Percentiles rank a stretch among this genome's conserved stretches.
Conservation (phyloP, 2,888 invertebrate genomes). For the Halictus ligatus region DNA sequence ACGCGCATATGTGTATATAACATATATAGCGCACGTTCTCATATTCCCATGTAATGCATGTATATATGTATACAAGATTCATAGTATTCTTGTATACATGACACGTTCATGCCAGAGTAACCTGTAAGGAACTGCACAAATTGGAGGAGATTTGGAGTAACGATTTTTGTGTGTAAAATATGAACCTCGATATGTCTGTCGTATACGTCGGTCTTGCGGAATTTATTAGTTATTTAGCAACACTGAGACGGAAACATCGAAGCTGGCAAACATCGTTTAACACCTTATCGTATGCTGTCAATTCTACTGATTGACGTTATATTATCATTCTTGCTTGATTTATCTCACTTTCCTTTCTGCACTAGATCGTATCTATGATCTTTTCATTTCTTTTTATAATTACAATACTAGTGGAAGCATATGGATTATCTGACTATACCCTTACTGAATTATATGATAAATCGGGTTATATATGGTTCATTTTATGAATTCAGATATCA, state of each 20-base stretch:
- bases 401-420: no score
- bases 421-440: no score
- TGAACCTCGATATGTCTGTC: conserved; percentile 19
- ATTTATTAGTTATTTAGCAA: not conserved
- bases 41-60: conserved; percentile 20
- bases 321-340: not conserved
- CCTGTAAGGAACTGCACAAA: conserved; percentile 28
- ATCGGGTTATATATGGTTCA: no score
- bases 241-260: not conserved
- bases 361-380: not conserved
- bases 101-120: conserved; percentile 18
- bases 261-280: not conserved
- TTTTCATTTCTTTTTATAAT: not conserved
- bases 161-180: conserved; percentile 23
- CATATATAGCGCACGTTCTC: conserved; percentile 19
- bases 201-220: not conserved
- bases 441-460: no score
- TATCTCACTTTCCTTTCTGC: no score
- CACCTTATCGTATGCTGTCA: not conserved
- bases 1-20: not conserved
- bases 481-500: no score
- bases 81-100: conserved; percentile 30
- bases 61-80: conserved; percentile 28
- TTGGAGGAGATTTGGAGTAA: conserved; percentile 24
- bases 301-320: not conserved